A percentile compares a stretch with the other conserved stretches of the same genome.
Conservation (phyloP, 2,797 vertebrate species). For the Acropternis orthonyx region DNA sequence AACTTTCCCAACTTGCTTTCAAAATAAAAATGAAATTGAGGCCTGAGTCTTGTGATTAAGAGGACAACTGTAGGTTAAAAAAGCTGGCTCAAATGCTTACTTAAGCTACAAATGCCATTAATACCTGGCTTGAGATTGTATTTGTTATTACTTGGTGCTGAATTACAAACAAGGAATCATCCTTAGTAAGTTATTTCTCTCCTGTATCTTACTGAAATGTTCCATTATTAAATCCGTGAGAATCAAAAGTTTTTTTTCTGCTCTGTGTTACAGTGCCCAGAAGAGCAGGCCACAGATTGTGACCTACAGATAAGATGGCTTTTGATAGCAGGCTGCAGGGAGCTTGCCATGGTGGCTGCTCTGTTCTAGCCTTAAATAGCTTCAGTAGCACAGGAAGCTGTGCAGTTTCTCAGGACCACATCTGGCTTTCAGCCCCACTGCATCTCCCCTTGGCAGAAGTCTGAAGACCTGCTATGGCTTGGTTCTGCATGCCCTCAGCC, state of each 20-base stretch:
- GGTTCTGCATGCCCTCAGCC: background rate
- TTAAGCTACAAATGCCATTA: background rate
- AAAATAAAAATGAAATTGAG: slow-evolving; percentile 80
- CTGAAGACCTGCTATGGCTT: background rate
- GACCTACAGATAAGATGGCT: background rate
- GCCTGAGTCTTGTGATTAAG: slow-evolving; percentile 58
- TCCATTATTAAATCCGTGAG: background rate
- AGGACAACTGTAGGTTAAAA: background rate
- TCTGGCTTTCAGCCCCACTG: background rate
- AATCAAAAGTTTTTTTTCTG: background rate
- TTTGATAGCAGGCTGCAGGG: background rate
- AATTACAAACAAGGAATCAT: background rate
- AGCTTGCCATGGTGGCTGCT: background rate
- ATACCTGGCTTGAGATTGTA: background rate
- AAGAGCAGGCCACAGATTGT: background rate
- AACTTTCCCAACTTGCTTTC: slow-evolving; percentile 79
- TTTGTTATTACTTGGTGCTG: background rate
- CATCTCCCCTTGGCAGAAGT: background rate
- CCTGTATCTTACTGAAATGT: background rate
- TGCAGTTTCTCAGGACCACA: background rate
- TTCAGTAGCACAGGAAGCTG: background rate
- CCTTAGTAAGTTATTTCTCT: background rate
- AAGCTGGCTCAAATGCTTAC: background rate
- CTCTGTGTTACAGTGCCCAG: rapidly evolving
- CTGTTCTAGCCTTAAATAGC: background rate